Evolutionary conservation across 2,888 invertebrate species (phyloP).

Genomic region (Aquatica leii): DNA sequence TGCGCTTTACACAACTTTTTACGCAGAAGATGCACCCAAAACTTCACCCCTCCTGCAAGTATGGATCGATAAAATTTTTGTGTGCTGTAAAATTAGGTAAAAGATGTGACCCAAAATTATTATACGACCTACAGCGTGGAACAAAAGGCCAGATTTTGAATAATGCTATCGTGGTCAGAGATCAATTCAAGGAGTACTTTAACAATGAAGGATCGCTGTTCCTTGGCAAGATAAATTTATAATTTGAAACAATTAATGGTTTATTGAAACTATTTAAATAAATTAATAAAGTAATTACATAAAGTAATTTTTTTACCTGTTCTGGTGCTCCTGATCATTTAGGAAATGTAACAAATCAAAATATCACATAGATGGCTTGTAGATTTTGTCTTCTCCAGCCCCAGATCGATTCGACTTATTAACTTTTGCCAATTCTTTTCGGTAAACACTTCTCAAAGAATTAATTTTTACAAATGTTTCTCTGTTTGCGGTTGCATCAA

Average conservation of each 20-base stretch:
- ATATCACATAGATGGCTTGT: not conserved
- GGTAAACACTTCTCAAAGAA: not conserved
- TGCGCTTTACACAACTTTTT: not conserved
- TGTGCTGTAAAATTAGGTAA: too few relatives aligned
- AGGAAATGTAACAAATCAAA: not conserved
- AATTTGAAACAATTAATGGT: too few relatives aligned
- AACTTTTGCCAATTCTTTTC: not conserved
- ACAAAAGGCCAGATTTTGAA: not conserved
- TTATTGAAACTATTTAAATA: too few relatives aligned
- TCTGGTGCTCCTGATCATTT: not conserved
- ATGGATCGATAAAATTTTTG: too few relatives aligned
- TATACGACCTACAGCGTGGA: not conserved
- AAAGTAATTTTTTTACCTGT: too few relatives aligned
- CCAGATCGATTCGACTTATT: not conserved
- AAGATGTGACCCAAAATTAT: too few relatives aligned
- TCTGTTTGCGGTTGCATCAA: too few relatives aligned
- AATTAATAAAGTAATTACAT: too few relatives aligned
- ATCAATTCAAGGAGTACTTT: too few relatives aligned
- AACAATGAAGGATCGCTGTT: too few relatives aligned
- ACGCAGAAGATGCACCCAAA: not conserved
- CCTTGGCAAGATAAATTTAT: too few relatives aligned
- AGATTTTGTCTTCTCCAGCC: not conserved
- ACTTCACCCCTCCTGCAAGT: not conserved
- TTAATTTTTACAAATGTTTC: too few relatives aligned
- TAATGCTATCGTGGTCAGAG: not conserved